Percentiles rank a stretch among this genome's conserved stretches.
Conservation (phyloP, 2,113 vertebrate genomes). For the Catharus minimus region DNA sequence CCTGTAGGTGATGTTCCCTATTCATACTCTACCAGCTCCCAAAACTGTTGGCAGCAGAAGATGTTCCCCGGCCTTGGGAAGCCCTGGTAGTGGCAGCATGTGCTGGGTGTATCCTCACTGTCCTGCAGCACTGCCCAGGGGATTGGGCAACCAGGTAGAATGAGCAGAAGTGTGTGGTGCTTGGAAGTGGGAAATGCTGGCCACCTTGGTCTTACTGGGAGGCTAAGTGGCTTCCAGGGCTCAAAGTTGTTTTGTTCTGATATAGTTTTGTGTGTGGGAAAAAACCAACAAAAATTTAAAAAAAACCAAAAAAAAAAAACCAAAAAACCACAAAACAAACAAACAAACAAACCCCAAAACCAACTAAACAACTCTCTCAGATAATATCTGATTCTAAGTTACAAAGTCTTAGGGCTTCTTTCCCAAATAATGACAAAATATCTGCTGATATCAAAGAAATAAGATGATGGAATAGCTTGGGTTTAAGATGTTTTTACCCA, state of each 20-base stretch:
- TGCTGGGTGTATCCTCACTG: rapidly evolving
- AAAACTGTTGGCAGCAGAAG: neutral
- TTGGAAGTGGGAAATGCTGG: neutral
- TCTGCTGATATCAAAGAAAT: neutral
- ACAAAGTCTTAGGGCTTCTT: neutral
- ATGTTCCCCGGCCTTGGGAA: neutral
- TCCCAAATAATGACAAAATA: neutral
- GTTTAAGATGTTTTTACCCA: neutral
- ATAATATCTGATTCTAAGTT: neutral
- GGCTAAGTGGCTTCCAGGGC: neutral
- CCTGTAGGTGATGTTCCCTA: too few species aligned
- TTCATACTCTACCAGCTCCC: neutral
- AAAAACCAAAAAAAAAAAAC: too few species aligned
- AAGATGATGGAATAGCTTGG: neutral
- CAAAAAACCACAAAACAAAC: too few species aligned
- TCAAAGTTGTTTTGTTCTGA: neutral
- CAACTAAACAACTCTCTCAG: neutral
- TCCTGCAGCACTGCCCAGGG: neutral
- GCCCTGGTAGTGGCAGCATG: neutral
- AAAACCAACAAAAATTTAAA: neutral
- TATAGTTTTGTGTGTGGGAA: neutral
- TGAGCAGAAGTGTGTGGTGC: neutral
- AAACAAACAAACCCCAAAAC: neutral
- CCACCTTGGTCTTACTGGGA: neutral
- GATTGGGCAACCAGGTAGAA: neutral